Evolutionary conservation across 2,888 invertebrate genomes (phyloP).

Genomic region (Eupithecia dodoneata): DNA sequence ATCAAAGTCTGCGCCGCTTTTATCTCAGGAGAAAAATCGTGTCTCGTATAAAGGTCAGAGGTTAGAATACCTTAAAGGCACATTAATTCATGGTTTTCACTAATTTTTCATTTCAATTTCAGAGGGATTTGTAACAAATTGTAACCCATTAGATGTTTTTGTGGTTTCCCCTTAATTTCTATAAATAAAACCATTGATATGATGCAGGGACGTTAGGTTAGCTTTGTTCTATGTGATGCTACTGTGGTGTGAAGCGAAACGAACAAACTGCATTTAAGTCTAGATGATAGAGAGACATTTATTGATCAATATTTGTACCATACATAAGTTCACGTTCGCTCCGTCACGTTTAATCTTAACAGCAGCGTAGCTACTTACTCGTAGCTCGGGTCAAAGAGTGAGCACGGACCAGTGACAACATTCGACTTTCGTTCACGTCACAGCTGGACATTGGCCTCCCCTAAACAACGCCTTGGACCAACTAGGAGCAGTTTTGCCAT

Average conservation of each 20-base stretch:
- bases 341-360: no score
- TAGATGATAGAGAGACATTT: no score
- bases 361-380: no score
- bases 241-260: background rate
- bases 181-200: background rate
- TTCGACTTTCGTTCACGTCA: no score
- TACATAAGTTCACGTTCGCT: no score
- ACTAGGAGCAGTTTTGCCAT: no score
- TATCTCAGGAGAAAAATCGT: conserved; percentile 6
- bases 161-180: background rate
- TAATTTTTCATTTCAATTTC: background rate
- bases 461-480: no score
- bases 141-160: background rate
- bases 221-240: background rate
- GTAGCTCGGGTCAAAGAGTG: no score
- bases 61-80: background rate
- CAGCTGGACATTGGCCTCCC: no score
- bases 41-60: background rate
- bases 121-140: background rate
- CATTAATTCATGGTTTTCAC: background rate
- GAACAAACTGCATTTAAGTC: background rate
- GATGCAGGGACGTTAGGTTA: background rate
- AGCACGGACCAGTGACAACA: no score
- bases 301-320: no score
- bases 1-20: background rate